Base-by-base conservation (phyloP, 2,113 vertebrate genomes). In the Corythornis vintsioides region DNA sequence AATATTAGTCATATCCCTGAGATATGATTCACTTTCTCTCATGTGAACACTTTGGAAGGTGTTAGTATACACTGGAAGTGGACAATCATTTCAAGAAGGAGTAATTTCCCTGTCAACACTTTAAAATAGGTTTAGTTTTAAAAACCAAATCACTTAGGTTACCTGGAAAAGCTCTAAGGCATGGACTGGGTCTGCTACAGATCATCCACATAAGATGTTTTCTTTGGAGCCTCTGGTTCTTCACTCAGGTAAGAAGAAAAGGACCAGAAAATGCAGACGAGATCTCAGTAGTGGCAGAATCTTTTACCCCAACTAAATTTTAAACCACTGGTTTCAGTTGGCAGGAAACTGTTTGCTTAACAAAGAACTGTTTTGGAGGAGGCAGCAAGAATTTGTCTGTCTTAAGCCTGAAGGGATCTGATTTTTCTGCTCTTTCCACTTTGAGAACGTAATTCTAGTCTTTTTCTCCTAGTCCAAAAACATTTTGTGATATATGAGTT, bases 381-480 rank as follows among this genome's bases (percentile, higher is more conserved):
- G 13, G 50, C 57, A 77, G 53, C 19, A 72, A 72, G n/a, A 61
- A 84, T 86, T 53, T 65, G 48, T 53, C 61, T 87, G 73, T 35
- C 24, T 75, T 61, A 69, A 73, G 50, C 61, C 55, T 57, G 50
- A 90, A 69, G 59, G 45, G 40, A 81, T 75, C 80, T 87, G 86
- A 81, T 91, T 94, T 82, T 81, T 47, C 53, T 65, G 19, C 19
- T 56, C 26, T 71, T 65, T 71, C 67, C 43, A n/a, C 53, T 86
- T 78, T 69, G 29, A 86, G 70, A 92, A 78, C 11, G 40, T 69
- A 79, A 71, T 81, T 94, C 45, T 78, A n/a, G 40, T 40, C 53
- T 88, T 92, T 91, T 71, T 87, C 78, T 92, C 60, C 43, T 28
- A 75, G 73, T 50, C 57, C 91, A 88, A 83, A 95, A 96, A 97